Base-by-base conservation (phyloP, 2,888 invertebrate species). In the Drosophila niveifrons region DNA sequence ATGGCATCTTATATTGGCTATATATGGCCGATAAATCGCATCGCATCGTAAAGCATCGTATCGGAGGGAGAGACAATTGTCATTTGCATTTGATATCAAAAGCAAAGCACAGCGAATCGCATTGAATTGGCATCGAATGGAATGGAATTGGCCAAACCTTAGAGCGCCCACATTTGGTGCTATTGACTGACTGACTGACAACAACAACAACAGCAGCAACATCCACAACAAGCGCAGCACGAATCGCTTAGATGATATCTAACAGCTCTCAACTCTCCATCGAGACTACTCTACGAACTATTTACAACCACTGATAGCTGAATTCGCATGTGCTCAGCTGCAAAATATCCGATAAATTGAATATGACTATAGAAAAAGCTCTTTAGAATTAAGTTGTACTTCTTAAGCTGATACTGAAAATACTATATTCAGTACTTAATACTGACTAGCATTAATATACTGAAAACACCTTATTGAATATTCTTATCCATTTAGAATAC, bases 111-210 rank as follows among this genome's bases (percentile, higher is more conserved):
- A 23, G 28, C 17, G 10, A 43, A 17, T 57, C 31, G 50, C 29
- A 59, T 65, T 29, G 51, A 41, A 64, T 67, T 67, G 68, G 39
- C 39, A 41, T 41, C 39, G 15, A 13, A 41, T 41, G 39, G 39
- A 6, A 15, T 41, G 39, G 81, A 73, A 70, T 63, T 80, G 74
- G 86, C 83, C 82, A 81, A 76, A 79, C 83, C 82, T 82, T 78
- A 66, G 68, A 65, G 75, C 72, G 68, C 66, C 67, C 67, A 55
- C 75, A 77, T 73, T 75, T 67, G 56, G 75, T 44, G 36, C 69
- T 57, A 39, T 1, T 36, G 36, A 23, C 4, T 36, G 36, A 23
- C 4, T 36, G 36, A 36, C 36, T 36, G 36, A 36, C 36, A 36
- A 36, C n/a, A 36, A n/a, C 36, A 34, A 43, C 55, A 55, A n/a